Conservation (phyloP, 2,113 vertebrate species). For the Eudyptes chrysolophus region DNA sequence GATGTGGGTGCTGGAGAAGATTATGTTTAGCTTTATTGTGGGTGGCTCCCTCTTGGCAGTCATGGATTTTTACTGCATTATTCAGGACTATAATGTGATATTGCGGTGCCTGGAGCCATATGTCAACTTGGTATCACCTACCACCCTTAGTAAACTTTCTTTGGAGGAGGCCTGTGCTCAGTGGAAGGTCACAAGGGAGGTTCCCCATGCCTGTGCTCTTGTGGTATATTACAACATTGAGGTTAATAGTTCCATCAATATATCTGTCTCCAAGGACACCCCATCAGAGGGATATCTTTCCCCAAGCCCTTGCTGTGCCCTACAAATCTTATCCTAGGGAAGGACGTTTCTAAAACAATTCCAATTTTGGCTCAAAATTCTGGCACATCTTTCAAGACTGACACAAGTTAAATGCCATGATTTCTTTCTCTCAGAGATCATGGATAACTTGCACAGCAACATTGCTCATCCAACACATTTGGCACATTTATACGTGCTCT, state of each 20-base stretch:
- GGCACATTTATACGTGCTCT: neutral
- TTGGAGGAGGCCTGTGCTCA: neutral
- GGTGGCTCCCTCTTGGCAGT: neutral
- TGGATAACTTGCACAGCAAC: neutral
- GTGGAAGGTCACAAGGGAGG: neutral
- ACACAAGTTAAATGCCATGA: neutral
- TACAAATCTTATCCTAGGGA: neutral
- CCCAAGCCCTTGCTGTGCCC: neutral
- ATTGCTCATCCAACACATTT: neutral
- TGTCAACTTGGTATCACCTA: neutral
- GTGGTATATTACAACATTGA: neutral
- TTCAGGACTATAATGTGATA: neutral
- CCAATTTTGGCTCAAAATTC: neutral
- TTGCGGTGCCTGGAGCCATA: neutral
- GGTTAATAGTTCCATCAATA: neutral
- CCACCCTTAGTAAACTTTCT: neutral
- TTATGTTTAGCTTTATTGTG: conserved; percentile 43
- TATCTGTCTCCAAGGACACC: neutral
- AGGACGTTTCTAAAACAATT: neutral
- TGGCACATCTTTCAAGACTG: neutral
- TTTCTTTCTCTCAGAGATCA: neutral
- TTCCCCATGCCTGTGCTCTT: neutral
- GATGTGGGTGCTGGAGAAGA: neutral
- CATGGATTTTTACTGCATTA: neutral
- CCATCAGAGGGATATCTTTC: neutral